A percentile compares a stretch with the other conserved stretches of the same genome.
These are phyloP conservation scores for Bombus pascuorum DNA, from an alignment of 1,140 invertebrate genomes.

Conservation along the genomic window DNA sequence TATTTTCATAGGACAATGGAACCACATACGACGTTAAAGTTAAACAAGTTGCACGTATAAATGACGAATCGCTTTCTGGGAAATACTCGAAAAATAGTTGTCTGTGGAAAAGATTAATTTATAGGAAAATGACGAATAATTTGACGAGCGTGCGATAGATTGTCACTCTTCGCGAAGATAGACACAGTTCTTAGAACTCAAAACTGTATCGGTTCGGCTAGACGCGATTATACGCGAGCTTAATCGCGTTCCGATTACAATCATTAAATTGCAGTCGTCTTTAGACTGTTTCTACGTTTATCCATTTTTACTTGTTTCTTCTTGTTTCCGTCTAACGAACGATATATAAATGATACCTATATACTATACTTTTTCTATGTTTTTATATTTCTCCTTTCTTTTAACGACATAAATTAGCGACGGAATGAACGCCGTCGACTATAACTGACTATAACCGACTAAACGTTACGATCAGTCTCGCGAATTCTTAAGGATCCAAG, in stretches of 20 bases:
- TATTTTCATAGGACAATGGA: not conserved
- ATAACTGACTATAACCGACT: accelerated
- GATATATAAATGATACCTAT: not conserved
- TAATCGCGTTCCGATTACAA: too few relatives aligned
- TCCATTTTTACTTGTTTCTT: not conserved
- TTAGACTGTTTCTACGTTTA: not conserved
- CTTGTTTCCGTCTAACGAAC: accelerated
- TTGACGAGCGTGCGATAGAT: not conserved
- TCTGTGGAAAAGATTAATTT: not conserved
- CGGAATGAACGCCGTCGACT: accelerated
- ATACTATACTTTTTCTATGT: not conserved
- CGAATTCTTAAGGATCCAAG: not conserved
- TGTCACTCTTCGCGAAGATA: not conserved
- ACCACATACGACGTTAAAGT: too few relatives aligned
- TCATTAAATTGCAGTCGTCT: too few relatives aligned
- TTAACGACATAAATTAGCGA: too few relatives aligned
- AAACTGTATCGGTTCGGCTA: not conserved
- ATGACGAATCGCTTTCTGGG: too few relatives aligned
- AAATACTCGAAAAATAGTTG: not conserved
- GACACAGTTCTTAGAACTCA: not conserved
- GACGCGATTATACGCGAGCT: too few relatives aligned
- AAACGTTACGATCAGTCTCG: not conserved
- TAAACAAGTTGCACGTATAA: too few relatives aligned
- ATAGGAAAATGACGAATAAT: not conserved
- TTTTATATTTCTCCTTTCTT: not conserved